Percentiles rank a stretch among this genome's conserved stretches.
Evolutionary conservation across 2,888 invertebrate species (phyloP).

Genomic region (Phragmatobia fuliginosa): DNA sequence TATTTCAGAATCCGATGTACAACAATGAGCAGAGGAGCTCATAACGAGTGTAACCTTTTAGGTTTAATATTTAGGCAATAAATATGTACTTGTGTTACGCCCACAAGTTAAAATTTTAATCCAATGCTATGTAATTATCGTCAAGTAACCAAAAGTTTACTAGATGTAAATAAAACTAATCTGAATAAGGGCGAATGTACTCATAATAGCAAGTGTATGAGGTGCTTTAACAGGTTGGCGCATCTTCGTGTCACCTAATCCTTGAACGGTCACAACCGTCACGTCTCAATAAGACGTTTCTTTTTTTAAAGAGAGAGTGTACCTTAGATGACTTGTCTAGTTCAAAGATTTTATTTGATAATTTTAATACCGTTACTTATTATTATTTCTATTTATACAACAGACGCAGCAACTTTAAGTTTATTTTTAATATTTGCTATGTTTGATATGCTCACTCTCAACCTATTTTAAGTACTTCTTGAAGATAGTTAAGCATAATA

Average conservation of each 20-base stretch:
- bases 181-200: slow-evolving; percentile 3
- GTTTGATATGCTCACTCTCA: neutral
- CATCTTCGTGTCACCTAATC: slow-evolving; percentile 14
- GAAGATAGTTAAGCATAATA: no score
- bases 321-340: neutral
- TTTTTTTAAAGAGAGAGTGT: slow-evolving; percentile 5
- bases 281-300: slow-evolving; percentile 16
- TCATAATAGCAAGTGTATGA: neutral
- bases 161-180: neutral
- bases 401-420: neutral
- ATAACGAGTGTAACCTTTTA: neutral
- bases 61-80: no score
- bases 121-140: neutral
- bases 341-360: neutral
- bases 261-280: slow-evolving; percentile 7
- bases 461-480: neutral
- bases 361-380: neutral
- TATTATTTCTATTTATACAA: neutral
- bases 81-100: no score
- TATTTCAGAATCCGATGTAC: neutral
- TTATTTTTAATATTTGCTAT: no score
- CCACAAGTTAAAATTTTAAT: neutral
- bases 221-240: slow-evolving; percentile 11
- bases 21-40: neutral
- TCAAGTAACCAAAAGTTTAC: neutral